A percentile compares a stretch with the other conserved stretches of the same genome.
Evolutionary conservation across 2,888 invertebrate species (phyloP).

Genomic region (Papilio demoleus): DNA sequence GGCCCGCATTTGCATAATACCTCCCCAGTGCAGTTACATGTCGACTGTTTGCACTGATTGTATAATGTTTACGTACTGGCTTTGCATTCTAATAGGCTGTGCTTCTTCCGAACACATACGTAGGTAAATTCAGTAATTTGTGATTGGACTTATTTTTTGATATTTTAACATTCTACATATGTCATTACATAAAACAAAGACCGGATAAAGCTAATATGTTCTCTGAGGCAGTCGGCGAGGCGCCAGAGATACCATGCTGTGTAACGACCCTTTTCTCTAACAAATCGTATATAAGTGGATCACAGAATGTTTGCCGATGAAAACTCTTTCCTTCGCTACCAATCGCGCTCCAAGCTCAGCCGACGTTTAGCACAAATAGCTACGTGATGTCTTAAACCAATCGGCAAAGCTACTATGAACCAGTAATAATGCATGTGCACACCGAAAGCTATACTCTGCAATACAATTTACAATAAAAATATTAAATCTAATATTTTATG

Average conservation of each 20-base stretch:
- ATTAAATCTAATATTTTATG: constrained; percentile 3
- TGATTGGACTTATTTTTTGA: no score
- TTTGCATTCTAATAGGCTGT: constrained; percentile 24
- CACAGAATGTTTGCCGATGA: no score
- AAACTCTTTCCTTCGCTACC: no score
- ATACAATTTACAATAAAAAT: no score
- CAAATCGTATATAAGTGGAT: no score
- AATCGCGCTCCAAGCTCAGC: no score
- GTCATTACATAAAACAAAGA: constrained; percentile 24
- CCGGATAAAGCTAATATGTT: background rate
- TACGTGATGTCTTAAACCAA: no score
- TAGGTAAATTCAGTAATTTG: background rate
- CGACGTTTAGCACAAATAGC: no score
- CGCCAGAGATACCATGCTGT: constrained; percentile 17
- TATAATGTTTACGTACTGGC: constrained; percentile 24
- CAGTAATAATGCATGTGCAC: background rate
- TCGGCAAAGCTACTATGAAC: no score
- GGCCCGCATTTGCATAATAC: constrained; percentile 36
- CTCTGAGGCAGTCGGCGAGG: background rate
- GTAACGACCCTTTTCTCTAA: constrained; percentile 12
- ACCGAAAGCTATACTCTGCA: background rate
- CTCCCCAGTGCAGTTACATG: constrained; percentile 13
- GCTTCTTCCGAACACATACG: constrained; percentile 3
- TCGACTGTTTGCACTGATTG: constrained; percentile 35
- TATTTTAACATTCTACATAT: no score